Base-by-base conservation (phyloP, 1,140 invertebrate genomes). In the Metaphire vulgaris region DNA sequence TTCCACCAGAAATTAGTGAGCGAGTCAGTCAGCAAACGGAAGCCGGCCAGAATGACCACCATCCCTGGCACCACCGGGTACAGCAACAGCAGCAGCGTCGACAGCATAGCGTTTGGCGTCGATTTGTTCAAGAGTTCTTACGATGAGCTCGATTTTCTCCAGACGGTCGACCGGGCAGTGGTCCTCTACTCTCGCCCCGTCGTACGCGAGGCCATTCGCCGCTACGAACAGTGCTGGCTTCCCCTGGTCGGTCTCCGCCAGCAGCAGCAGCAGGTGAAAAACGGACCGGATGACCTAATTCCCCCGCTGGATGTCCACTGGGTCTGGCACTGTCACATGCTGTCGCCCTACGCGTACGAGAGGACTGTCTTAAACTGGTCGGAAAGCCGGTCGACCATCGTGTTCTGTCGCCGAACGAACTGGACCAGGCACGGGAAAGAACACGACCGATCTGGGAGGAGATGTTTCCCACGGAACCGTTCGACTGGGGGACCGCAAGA, bases 261-360 rank as follows among this genome's bases (percentile, higher is more conserved):
- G 80, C n/a, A 80, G 67, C 75, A 81, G 33, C 41, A 56, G 41
- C 41, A 6, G 41, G 21, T 21, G 6, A 21, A 21, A 56, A 6
- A 6, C 6, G 6, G 6, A 21, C 6, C 6, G 41, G 66, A 80
- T n/a, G 65, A 76, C 15, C 41, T 86, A 6, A 81, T 83, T 68
- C 85, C 88, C 1, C 88, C 88, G 21, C 73, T 88, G 34, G 88
- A 88, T 79, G 84, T 88, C 66, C 85, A 88, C 76, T 88, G 88
- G 88, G 79, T 87, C n/a, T 88, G 87, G 87, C 87, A 88, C 74
- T 85, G 83, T 30, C 87, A 86, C 74, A 83, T 88, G 81, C 77
- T 88, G 29, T 82, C 81, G 71, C 87, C 87, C 28, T 74, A 79
- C 30, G 74, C 78, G 16, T 88, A 88, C 76, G 80, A 79, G 74